Percentiles rank a stretch among this genome's conserved stretches.
Evolutionary conservation across 2,113 vertebrate genomes (phyloP).

Genomic region (Menidia beryllina): DNA sequence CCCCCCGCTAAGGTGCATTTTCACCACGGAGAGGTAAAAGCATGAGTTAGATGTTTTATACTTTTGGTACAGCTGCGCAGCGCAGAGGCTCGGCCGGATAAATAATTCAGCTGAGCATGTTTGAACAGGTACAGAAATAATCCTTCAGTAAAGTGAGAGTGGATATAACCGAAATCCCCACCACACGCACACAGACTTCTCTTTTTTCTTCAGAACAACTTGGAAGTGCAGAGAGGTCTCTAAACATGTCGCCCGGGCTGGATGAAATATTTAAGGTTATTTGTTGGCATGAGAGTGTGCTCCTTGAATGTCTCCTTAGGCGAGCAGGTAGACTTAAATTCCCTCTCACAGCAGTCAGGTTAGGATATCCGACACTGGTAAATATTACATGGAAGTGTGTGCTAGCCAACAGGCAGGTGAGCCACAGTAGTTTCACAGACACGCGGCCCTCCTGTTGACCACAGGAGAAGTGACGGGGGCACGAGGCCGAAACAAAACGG

Average conservation of each 20-base stretch:
- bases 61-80: conserved; percentile 76
- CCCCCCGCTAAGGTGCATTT: conserved; percentile 81
- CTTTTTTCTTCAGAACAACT: conserved; percentile 70
- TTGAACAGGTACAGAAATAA: conserved; percentile 95
- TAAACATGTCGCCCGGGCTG: conserved; percentile 75
- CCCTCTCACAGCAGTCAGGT: conserved; percentile 52
- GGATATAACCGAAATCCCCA: conserved; percentile 54
- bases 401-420: conserved; percentile 58
- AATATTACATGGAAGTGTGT: conserved; percentile 78
- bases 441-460: neutral
- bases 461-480: too few relatives aligned
- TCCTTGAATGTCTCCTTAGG: conserved; percentile 43
- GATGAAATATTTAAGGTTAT: conserved; percentile 88
- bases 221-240: conserved; percentile 80
- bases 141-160: conserved; percentile 77
- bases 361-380: conserved; percentile 76
- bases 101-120: conserved; percentile 91
- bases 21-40: conserved; percentile 84
- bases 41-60: conserved; percentile 75
- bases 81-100: conserved; percentile 80
- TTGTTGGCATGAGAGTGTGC: conserved; percentile 76
- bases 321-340: conserved; percentile 70
- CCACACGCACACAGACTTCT: too few relatives aligned
- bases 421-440: conserved; percentile 3
- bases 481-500: too few relatives aligned